Conservation (phyloP, 2,797 vertebrate genomes). For the Percopsis omiscomaycus region DNA sequence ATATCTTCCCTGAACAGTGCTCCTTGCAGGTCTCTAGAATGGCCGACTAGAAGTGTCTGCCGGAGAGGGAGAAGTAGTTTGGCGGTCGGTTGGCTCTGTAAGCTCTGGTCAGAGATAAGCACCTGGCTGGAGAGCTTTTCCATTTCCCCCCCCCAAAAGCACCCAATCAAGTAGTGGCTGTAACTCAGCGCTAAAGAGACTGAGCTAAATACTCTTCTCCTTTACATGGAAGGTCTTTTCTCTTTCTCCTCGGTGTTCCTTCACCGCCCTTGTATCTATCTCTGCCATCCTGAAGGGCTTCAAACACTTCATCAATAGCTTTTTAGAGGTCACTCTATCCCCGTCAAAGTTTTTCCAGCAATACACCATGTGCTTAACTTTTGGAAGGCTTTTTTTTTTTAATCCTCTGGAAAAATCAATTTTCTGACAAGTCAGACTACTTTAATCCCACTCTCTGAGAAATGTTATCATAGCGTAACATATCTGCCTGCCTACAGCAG, state of each 20-base stretch:
- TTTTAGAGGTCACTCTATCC: conserved; percentile 19
- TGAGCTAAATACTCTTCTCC: conserved; percentile 60
- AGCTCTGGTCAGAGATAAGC: conserved; percentile 75
- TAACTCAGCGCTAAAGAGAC: conserved; percentile 67
- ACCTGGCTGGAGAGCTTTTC: conserved; percentile 76
- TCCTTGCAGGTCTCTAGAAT: conserved; percentile 28
- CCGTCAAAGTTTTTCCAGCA: conserved; percentile 23
- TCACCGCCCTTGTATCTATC: neutral
- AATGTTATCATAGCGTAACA: conserved; percentile 10
- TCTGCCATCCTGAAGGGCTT: conserved; percentile 17
- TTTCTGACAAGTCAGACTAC: conserved; percentile 33
- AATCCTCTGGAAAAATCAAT: conserved; percentile 13
- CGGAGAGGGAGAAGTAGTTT: conserved; percentile 62
- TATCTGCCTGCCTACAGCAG: conserved; percentile 40
- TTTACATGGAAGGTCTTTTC: neutral
- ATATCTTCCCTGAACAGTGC: conserved; percentile 55
- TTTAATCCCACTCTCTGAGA: conserved; percentile 48
- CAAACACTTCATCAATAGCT: conserved; percentile 6
- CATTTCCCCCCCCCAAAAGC: conserved; percentile 65
- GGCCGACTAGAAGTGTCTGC: conserved; percentile 61
- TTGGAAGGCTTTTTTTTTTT: conserved; percentile 18
- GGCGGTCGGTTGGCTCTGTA: conserved; percentile 63
- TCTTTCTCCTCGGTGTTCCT: neutral
- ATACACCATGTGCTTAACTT: conserved; percentile 31
- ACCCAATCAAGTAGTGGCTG: conserved; percentile 67